Base-by-base conservation (phyloP, 1,140 invertebrate species). In the Camponotus pennsylvanicus region DNA sequence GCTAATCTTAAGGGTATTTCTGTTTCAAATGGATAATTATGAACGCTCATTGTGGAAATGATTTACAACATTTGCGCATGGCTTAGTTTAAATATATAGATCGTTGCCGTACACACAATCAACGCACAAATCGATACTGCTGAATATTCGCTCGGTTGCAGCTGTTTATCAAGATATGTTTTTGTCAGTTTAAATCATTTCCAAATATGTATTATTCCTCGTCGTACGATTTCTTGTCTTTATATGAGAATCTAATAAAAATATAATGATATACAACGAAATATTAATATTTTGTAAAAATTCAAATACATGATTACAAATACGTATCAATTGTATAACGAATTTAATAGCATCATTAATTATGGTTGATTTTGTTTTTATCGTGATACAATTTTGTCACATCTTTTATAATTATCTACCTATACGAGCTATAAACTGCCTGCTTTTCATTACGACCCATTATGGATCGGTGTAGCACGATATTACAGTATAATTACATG, bases 1-100 rank as follows among this genome's bases (percentile, higher is more conserved):
- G 18, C 18, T 61, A 21, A 15, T 78, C 76, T 66, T 49, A 45
- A 78, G 18, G 40, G 15, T 42, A 77, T 77, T 63, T 77, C 57
- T 64, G 21, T 45, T 64, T 64, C 21, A 45, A 63, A 63, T 64
- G 64, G 57, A 63, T 77, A 77, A 59, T 77, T 40, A 77, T 77
- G 40, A 57, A 32, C 21, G 37, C 21, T 77, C 18, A 27, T 77
- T 34, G 27, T 63, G 37, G 37, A 2, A 64, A 77, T 59, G 57
- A 77, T 64, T 77, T 77, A 11, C 15, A 64, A 40, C 40, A 32
- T 77, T 77, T 64, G 57, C 32, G 57, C 45, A 45, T 9, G 40
- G 40, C 9, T 77, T 77, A n/a, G n/a, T 21, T 59, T 63, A 77
- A 37, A 42, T 40, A 76, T 61, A 42, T 61, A n/a, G 37, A 76